Base-by-base conservation (phyloP, 1,140 invertebrate genomes). In the Chrysoperla carnea region DNA sequence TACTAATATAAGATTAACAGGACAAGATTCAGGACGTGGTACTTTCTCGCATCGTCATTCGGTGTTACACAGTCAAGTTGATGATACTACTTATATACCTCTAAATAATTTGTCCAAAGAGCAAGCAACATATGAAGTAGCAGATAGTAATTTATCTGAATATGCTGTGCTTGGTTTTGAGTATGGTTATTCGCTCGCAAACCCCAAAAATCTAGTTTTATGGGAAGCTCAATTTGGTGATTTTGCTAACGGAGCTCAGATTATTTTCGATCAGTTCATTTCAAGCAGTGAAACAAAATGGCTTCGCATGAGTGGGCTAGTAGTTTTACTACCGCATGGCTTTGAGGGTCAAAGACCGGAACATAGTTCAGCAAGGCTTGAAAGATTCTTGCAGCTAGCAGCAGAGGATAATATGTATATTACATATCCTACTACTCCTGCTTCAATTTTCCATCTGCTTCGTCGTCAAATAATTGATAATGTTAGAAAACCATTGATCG, bases 151-250 rank as follows among this genome's bases (percentile, higher is more conserved):
- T 0, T 62, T 89, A 1, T 84, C 79, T 1, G 84, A 90, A 60
- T 87, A 75, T 59, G 84, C 75, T 55, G 76, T 58, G 63, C 63
- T 77, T 46, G 76, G 82, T 4, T 90, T 87, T 62, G 85, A 90
- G 54, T 57, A 80, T 4, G 87, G 87, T 12, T 91, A 84, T 56
- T 82, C 84, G 3, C 73, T 81, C 60, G 79, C 80, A 23, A 82
- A 85, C 56, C 85, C 87, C 6, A 75, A 87, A 52, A 63, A 78
- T 8, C 63, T 94, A 36, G 76, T 84, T 1, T 70, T 84, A 12
- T 94, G 89, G 89, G 89, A 94, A 65, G 87, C 80, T 29, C 75
- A 93, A 61, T 94, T 92, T 63, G 89, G 89, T 0, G 89, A 93
- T 62, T 93, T 93, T 55, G 64, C 69, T 28, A 90, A 93, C 62